Evolutionary conservation across 1,140 invertebrate genomes (phyloP).

Genomic region (Macrosteles quadrilineatus): DNA sequence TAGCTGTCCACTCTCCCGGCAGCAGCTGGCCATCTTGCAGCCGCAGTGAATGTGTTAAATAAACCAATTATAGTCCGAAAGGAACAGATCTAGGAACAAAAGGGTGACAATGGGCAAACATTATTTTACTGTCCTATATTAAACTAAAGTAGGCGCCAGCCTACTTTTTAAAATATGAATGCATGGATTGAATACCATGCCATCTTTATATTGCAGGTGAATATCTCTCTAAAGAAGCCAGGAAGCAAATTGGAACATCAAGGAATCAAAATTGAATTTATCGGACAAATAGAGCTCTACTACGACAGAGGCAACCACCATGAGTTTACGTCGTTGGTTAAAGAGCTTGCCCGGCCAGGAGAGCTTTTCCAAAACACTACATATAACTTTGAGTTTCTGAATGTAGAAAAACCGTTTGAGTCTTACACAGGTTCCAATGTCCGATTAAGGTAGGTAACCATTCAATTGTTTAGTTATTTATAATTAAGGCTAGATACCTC

Average conservation of each 20-base stretch:
- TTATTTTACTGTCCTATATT: too few relatives aligned
- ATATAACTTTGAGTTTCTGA: conserved; percentile 95
- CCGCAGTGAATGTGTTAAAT: too few relatives aligned
- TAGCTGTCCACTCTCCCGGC: too few relatives aligned
- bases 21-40: too few relatives aligned
- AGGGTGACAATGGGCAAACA: too few relatives aligned
- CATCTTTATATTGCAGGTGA: conserved; percentile 67
- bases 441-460: conserved; percentile 65
- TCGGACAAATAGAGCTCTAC: conserved; percentile 98
- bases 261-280: conserved; percentile 99
- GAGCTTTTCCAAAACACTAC: conserved; percentile 93
- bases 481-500: conserved; percentile 88
- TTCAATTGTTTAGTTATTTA: too few relatives aligned
- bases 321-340: conserved; percentile 95
- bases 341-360: conserved; percentile 93
- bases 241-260: conserved; percentile 97
- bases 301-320: conserved; percentile 99
- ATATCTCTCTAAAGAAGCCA: conserved; percentile 91
- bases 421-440: conserved; percentile 98
- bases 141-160: not conserved
- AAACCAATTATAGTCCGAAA: too few relatives aligned
- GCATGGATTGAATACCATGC: too few relatives aligned
- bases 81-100: too few relatives aligned
- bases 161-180: conserved; percentile 20
- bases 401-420: conserved; percentile 99